phyloP scores from a whole-genome alignment of 1,140 invertebrate species.

The Melanaphis sacchari region DNA sequence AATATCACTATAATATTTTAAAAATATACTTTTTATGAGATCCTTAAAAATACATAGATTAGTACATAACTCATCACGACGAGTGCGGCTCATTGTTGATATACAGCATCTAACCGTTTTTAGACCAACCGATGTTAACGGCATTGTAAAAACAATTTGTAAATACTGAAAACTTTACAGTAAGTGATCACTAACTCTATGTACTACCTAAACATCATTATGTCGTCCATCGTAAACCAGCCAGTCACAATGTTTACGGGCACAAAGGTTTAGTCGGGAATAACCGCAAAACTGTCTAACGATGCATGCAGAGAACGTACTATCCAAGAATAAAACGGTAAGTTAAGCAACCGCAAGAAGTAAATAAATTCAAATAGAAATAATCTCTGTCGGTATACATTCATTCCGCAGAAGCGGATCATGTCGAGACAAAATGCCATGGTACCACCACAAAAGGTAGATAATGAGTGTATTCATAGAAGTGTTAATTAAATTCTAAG shows the following conservation, averaged over 20 bases:
- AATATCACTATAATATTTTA: not conserved
- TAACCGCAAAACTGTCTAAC: not conserved
- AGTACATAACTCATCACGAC: too few species aligned
- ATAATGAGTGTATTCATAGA: not conserved
- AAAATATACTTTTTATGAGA: not conserved
- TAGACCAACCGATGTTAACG: not conserved
- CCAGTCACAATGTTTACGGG: not conserved
- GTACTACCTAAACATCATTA: not conserved
- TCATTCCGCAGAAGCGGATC: not conserved
- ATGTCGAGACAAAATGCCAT: not conserved
- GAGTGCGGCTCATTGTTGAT: not conserved
- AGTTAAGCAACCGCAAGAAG: not conserved
- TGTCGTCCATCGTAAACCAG: not conserved
- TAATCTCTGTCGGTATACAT: not conserved
- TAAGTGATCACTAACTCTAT: not conserved
- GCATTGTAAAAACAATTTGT: not conserved
- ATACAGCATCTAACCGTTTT: not conserved
- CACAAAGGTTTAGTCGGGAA: not conserved
- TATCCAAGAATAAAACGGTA: not conserved
- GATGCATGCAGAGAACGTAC: not conserved
- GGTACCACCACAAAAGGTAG: not conserved
- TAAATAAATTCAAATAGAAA: constrained; percentile 5
- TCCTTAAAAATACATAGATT: not conserved
- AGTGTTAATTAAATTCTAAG: not conserved
- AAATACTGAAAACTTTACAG: not conserved